Base-by-base conservation (phyloP, 2,113 vertebrate genomes). In the Notothenia rossii region DNA sequence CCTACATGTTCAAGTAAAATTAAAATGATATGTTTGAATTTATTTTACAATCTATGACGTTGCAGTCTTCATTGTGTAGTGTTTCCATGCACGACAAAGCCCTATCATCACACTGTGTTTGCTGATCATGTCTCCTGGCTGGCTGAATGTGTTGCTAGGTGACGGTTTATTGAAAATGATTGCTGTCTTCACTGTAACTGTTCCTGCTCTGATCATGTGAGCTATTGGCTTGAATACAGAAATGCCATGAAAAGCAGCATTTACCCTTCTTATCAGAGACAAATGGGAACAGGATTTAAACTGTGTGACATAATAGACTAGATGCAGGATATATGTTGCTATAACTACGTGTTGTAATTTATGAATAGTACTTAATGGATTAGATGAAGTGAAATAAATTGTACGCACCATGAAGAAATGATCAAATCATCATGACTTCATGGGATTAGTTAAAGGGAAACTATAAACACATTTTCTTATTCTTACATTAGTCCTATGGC, bases 141-240 rank as follows among this genome's bases (percentile, higher is more conserved):
- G 33, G 43, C 22, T 70, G 61, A 36, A 86, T 36, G 77, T 58
- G 90, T 92, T 91, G 90, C 92, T 90, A 79, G 81, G 88, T 75
- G 71, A 92, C 76, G 7, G 54, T 61, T 80, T 48, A 86, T 80
- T 75, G 40, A 85, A 85, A 85, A 45, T 50, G 5, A 58, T 12
- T 68, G 58, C 77, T 63, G 59, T 50, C 22, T 74, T 65, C 48
- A 53, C 53, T 62, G 43, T 9, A 25, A 46, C 22, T 15, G 58
- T 67, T 29, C 45, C 50, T 33, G 5, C 72, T 75, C 66, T 73
- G 64, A 61, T 75, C 63, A 65, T 61, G 77, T 55, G 43, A 54
- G 67, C 66, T 78, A 69, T 54, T 79, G 46, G 67, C 43, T n/a
- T 64, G 55, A 82, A 75, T 54, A 40, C 36, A 40, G 36, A 40